Percentiles rank a stretch among this genome's conserved stretches.
phyloP scores from a whole-genome alignment of 2,113 vertebrate species.

The Rhinolophus ferrumequinum region DNA sequence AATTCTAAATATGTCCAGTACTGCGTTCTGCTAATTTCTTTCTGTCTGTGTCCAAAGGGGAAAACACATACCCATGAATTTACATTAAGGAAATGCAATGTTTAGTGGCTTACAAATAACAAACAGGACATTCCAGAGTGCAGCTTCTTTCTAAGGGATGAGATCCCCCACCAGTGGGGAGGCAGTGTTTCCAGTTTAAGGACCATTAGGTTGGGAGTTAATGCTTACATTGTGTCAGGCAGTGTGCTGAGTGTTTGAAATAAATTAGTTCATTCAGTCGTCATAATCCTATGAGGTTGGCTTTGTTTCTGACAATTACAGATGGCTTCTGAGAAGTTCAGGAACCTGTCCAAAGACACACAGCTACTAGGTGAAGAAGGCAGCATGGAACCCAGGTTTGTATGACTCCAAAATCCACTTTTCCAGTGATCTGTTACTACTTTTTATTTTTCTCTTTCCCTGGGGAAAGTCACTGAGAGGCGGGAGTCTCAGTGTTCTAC shows the following conservation, averaged over 20 bases:
- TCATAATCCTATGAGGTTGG: neutral
- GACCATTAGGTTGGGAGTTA: neutral
- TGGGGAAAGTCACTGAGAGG: neutral
- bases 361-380: neutral
- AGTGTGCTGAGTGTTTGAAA: neutral
- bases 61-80: neutral
- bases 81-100: neutral
- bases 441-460: neutral
- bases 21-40: constrained; percentile 38
- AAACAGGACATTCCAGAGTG: neutral
- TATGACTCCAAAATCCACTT: neutral
- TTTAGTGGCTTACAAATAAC: neutral
- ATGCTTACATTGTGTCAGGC: neutral
- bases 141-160: neutral
- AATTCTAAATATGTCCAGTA: neutral
- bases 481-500: neutral
- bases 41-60: neutral
- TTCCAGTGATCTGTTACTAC: neutral
- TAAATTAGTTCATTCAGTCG: neutral
- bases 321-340: neutral
- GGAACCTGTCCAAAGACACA: neutral
- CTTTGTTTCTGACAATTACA: neutral
- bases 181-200: neutral
- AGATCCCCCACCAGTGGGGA: too few relatives aligned
- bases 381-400: neutral